phyloP scores from a whole-genome alignment of 2,113 vertebrate species.

The Trogon surrucura region DNA sequence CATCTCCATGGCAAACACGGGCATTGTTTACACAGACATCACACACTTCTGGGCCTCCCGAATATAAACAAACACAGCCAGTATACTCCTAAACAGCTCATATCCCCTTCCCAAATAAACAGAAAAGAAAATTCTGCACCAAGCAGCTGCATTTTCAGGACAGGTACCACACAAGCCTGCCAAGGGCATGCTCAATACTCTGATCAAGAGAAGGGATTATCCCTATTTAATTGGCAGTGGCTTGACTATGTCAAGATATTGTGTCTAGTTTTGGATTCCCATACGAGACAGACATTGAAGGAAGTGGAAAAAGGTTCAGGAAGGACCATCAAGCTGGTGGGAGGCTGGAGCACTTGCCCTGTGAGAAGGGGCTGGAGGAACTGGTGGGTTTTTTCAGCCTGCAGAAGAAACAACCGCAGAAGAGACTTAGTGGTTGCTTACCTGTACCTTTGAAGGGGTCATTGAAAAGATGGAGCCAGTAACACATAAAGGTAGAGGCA shows the following conservation, averaged over 20 bases:
- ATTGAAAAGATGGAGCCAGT: not conserved
- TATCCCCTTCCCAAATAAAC: not conserved
- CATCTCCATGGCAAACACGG: not conserved
- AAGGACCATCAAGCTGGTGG: not conserved
- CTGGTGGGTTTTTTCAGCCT: not conserved
- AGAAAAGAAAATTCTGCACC: not conserved
- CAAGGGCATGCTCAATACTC: not conserved
- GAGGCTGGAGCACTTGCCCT: not conserved
- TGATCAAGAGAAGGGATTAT: not conserved
- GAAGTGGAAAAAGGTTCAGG: not conserved
- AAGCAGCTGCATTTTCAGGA: not conserved
- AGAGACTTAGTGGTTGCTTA: not conserved
- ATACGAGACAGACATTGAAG: not conserved
- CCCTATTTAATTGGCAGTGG: not conserved
- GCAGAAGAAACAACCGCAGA: not conserved
- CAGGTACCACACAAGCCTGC: not conserved
- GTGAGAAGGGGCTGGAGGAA: not conserved
- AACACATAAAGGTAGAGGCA: not conserved
- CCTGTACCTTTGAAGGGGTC: not conserved
- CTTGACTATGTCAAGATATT: not conserved
- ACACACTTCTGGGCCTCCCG: not conserved
- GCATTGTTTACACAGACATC: not conserved
- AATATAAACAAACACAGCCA: not conserved
- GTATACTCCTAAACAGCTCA: not conserved
- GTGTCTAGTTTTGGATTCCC: not conserved